These are phyloP conservation scores for Beaufortia kweichowensis DNA, from an alignment of 2,113 vertebrate genomes.

Conservation along the genomic window DNA sequence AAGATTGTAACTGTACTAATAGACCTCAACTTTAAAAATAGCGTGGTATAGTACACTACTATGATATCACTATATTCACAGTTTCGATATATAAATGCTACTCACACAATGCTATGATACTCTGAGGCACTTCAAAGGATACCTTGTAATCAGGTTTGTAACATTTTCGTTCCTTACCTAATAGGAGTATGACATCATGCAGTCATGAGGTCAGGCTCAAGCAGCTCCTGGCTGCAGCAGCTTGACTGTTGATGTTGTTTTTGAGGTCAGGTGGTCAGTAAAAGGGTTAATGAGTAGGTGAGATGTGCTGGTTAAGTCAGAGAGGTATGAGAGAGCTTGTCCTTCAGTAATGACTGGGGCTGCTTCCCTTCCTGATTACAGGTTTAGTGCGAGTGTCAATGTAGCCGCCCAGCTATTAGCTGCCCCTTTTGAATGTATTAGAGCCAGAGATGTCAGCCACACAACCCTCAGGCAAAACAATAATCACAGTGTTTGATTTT, in stretches of 20 bases:
- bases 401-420: conserved; percentile 16
- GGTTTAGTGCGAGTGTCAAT: conserved; percentile 11
- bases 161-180: not conserved
- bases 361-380: conserved; percentile 41
- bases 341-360: conserved; percentile 44
- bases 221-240: not conserved
- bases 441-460: not conserved
- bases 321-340: not conserved
- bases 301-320: conserved; percentile 27
- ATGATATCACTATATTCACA: too few species aligned
- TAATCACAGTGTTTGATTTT: not conserved
- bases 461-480: conserved; percentile 9
- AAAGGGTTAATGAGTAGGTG: conserved; percentile 24
- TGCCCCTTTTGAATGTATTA: conserved; percentile 28
- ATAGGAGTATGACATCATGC: not conserved
- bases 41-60: too few species aligned
- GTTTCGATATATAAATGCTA: too few species aligned
- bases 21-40: too few species aligned
- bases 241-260: not conserved
- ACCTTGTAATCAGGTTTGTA: too few species aligned
- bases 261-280: conserved; percentile 25
- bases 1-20: too few species aligned
- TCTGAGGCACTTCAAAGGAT: too few species aligned
- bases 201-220: conserved; percentile 7
- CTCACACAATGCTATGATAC: too few species aligned